These are phyloP conservation scores for Pemphredon lugubris DNA, from an alignment of 2,888 invertebrate genomes.

Conservation along the genomic window DNA sequence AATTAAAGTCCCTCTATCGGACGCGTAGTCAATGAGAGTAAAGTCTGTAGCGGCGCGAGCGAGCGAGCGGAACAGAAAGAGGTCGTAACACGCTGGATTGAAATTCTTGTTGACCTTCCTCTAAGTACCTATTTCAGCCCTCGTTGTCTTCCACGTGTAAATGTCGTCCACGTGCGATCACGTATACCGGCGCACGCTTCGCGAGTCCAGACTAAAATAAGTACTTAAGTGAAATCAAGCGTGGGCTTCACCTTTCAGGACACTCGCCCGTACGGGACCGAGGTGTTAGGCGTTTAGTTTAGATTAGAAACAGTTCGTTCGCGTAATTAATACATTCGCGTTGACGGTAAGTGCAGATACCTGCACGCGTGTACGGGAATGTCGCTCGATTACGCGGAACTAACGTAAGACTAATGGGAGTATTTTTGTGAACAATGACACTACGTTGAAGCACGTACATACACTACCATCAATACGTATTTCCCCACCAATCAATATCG, in stretches of 20 bases:
- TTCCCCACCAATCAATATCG: no score
- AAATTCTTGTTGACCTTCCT: slow-evolving; percentile 52
- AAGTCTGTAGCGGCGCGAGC: no score
- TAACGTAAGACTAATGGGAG: no score
- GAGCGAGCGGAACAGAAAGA: neutral
- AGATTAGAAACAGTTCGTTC: slow-evolving; percentile 29
- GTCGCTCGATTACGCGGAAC: no score
- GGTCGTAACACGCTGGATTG: slow-evolving; percentile 16
- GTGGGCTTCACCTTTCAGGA: slow-evolving; percentile 52
- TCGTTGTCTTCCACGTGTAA: slow-evolving; percentile 50
- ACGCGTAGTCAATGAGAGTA: no score
- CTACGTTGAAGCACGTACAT: no score
- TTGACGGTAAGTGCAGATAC: neutral
- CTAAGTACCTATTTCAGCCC: slow-evolving; percentile 45
- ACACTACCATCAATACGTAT: no score
- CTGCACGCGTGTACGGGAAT: slow-evolving; percentile 2
- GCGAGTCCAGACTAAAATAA: slow-evolving; percentile 49
- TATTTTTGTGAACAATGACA: no score
- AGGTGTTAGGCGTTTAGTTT: slow-evolving; percentile 29
- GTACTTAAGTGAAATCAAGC: slow-evolving; percentile 51
- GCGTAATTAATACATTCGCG: slow-evolving; percentile 28
- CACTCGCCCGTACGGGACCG: slow-evolving; percentile 1
- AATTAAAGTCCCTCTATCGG: no score
- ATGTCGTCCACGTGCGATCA: slow-evolving; percentile 56
- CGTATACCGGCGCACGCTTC: slow-evolving; percentile 38